These are phyloP conservation scores for Chironomus riparius DNA, from an alignment of 2,888 invertebrate genomes.

Conservation along the genomic window DNA sequence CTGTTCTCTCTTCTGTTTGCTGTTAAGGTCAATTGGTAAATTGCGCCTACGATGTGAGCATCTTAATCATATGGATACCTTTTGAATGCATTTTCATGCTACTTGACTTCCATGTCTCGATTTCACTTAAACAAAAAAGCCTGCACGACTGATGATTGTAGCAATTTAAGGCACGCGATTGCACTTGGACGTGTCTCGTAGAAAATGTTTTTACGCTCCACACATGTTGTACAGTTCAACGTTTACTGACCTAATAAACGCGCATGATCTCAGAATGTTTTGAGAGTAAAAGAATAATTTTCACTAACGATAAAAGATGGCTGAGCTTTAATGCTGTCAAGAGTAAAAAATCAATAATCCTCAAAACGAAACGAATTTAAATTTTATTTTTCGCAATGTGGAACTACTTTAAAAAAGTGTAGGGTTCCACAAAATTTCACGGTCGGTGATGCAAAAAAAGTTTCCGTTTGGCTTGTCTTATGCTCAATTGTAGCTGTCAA, in stretches of 20 bases:
- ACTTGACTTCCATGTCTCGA: conserved; percentile 1
- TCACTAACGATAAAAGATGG: background rate
- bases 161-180: conserved; percentile 8
- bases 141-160: background rate
- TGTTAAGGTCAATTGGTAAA: conserved; percentile 23
- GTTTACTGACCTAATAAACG: background rate
- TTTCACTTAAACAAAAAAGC: background rate
- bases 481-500: background rate
- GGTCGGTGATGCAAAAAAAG: background rate
- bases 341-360: conserved; percentile 3
- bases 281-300: background rate
- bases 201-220: background rate
- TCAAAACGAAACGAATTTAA: no score
- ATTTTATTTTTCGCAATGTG: background rate
- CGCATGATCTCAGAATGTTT: background rate
- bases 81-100: background rate
- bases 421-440: background rate
- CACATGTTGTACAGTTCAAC: background rate
- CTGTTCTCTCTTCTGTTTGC: background rate
- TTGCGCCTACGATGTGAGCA: conserved; percentile 8
- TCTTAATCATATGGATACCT: background rate
- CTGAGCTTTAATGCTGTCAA: background rate
- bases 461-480: background rate
- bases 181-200: conserved; percentile 1
- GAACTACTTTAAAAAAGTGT: background rate